Evolutionary conservation across 92 coral and sea anemone species (phyloP).

Genomic region (Phenganax subtilis): DNA sequence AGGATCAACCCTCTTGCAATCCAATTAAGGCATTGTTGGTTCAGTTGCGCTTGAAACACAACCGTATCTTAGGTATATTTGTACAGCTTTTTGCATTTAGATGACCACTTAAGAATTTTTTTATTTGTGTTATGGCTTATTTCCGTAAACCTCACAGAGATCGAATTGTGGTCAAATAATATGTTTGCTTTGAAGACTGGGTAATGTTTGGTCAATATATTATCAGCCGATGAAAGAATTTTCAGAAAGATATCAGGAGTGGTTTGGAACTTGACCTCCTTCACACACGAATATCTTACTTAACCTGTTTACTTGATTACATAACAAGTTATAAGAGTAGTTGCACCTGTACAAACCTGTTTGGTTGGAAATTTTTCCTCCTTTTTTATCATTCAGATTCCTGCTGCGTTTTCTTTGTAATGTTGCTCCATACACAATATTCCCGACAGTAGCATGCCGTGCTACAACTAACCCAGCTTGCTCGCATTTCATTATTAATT

Average conservation of each 20-base stretch:
- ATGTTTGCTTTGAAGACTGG: background rate
- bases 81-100: constrained; percentile 15
- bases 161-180: too few species aligned
- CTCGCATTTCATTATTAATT: background rate
- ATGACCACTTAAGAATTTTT: background rate
- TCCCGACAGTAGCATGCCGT: background rate
- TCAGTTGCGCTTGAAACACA: background rate
- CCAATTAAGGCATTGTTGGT: constrained; percentile 8
- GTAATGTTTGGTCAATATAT: too few species aligned
- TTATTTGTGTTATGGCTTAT: background rate
- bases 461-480: background rate
- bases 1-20: background rate
- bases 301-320: too few species aligned
- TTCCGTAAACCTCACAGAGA: background rate
- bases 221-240: too few species aligned
- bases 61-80: background rate
- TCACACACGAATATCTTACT: too few species aligned
- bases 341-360: too few species aligned
- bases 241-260: too few species aligned
- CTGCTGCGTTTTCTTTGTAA: background rate
- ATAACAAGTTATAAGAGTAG: too few species aligned
- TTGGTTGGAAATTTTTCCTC: background rate
- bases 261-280: too few species aligned
- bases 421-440: background rate
- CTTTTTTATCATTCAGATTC: background rate